phyloP scores from a whole-genome alignment of 2,113 vertebrate species.

The Urocolius indicus region DNA sequence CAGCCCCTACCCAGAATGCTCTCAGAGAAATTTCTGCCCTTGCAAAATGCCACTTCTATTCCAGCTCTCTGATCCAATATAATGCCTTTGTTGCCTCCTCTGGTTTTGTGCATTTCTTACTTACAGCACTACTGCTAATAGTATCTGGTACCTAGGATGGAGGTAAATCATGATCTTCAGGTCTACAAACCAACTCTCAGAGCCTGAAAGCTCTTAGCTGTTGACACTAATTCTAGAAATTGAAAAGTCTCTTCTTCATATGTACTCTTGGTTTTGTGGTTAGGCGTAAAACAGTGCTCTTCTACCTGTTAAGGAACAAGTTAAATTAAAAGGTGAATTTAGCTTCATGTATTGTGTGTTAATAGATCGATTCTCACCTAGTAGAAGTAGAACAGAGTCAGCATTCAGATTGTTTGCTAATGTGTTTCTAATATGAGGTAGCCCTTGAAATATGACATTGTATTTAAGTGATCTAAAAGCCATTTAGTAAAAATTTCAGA shows the following conservation, averaged over 20 bases:
- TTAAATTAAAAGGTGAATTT: constrained; percentile 62
- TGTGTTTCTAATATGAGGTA: constrained; percentile 80
- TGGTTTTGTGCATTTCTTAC: not conserved
- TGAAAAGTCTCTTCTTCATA: not conserved
- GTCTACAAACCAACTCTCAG: not conserved
- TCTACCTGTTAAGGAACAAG: constrained; percentile 45
- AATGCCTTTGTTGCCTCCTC: not conserved
- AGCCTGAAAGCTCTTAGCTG: not conserved
- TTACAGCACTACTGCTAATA: not conserved
- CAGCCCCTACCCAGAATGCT: not conserved
- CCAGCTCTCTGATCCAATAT: not conserved
- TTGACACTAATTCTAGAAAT: not conserved
- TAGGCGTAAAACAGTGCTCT: constrained; percentile 22
- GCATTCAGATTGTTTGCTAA: constrained; percentile 80
- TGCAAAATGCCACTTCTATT: not conserved
- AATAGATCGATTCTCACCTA: constrained; percentile 72
- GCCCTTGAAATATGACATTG: constrained; percentile 76
- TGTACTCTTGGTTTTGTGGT: not conserved
- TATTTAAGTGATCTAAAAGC: constrained; percentile 81
- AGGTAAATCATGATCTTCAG: not conserved
- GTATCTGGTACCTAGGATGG: not conserved
- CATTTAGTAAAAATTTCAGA: constrained; percentile 79
- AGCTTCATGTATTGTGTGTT: constrained; percentile 48
- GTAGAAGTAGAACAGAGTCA: constrained; percentile 80
- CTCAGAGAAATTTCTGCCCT: not conserved